phyloP scores from a whole-genome alignment of 2,113 vertebrate species.

The Rhea pennata region DNA sequence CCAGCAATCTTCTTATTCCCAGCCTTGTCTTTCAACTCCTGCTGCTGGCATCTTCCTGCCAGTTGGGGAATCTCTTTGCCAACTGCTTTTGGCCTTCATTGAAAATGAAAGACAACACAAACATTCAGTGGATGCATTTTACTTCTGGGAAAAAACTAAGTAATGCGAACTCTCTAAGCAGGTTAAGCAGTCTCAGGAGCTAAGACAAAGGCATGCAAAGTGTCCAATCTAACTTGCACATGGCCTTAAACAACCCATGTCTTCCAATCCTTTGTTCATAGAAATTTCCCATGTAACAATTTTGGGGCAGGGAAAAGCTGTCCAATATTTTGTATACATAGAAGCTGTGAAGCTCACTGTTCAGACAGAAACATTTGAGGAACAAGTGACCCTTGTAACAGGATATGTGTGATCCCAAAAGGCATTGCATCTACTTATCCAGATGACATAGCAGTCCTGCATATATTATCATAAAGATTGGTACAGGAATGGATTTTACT shows the following conservation, averaged over 20 bases:
- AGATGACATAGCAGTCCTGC: conserved; percentile 64
- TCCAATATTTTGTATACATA: conserved; percentile 71
- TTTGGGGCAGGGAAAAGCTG: conserved; percentile 63
- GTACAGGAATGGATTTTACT: conserved; percentile 59
- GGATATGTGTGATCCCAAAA: conserved; percentile 68
- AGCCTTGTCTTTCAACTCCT: conserved; percentile 12
- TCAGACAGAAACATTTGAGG: conserved; percentile 70
- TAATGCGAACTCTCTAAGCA: conserved; percentile 66
- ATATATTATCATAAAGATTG: conserved; percentile 65
- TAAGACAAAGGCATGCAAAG: conserved; percentile 70
- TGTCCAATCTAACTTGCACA: conserved; percentile 66
- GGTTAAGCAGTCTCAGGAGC: conserved; percentile 70
- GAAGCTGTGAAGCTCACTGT: conserved; percentile 62
- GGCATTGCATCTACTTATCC: conserved; percentile 68
- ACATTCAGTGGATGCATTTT: conserved; percentile 50
- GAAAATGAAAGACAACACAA: conserved; percentile 60
- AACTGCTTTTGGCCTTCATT: conserved; percentile 56
- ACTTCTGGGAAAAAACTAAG: conserved; percentile 72
- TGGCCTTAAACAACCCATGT: conserved; percentile 66
- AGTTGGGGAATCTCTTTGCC: conserved; percentile 59
- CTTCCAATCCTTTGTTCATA: conserved; percentile 66
- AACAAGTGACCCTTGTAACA: conserved; percentile 78
- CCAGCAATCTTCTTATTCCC: conserved; percentile 14
- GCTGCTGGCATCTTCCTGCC: conserved; percentile 50
- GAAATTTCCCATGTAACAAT: conserved; percentile 75